Evolutionary conservation across 2,113 vertebrate species (phyloP).

Genomic region (Sinocyclocheilus grahami): DNA sequence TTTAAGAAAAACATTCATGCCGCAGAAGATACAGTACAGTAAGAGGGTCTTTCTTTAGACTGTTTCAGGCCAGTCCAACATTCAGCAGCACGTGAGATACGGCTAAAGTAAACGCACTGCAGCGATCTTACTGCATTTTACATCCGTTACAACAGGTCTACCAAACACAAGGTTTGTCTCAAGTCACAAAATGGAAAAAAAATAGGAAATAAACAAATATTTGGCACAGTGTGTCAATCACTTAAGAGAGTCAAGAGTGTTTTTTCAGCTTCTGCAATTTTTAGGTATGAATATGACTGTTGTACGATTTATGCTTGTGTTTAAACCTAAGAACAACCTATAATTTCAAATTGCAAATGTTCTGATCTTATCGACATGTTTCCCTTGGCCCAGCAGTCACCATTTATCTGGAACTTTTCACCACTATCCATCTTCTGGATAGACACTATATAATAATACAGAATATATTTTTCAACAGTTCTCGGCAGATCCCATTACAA

Average conservation of each 20-base stretch:
- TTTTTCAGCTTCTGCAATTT: neutral
- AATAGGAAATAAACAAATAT: neutral
- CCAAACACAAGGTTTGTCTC: neutral
- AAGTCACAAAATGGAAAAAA: neutral
- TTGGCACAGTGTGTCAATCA: constrained; percentile 18
- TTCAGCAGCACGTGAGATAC: neutral
- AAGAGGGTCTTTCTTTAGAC: neutral
- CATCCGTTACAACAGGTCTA: neutral
- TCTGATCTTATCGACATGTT: constrained; percentile 18
- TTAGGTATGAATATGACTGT: constrained; percentile 13
- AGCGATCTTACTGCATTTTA: constrained; percentile 10
- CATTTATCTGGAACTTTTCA: constrained; percentile 25
- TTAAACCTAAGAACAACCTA: neutral
- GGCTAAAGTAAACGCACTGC: neutral
- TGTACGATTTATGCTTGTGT: neutral
- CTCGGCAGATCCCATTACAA: neutral
- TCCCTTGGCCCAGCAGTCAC: constrained; percentile 3
- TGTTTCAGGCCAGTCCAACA: neutral
- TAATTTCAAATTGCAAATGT: constrained; percentile 7
- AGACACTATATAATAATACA: neutral
- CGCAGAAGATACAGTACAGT: constrained; percentile 11
- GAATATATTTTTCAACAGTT: neutral
- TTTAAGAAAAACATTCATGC: constrained; percentile 50
- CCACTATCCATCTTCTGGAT: constrained; percentile 36
- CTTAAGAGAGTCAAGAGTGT: neutral